A percentile compares a stretch with the other conserved stretches of the same genome.
These are phyloP conservation scores for Heterodera filipjevi DNA, from an alignment of 2,888 invertebrate species.

Conservation along the genomic window DNA sequence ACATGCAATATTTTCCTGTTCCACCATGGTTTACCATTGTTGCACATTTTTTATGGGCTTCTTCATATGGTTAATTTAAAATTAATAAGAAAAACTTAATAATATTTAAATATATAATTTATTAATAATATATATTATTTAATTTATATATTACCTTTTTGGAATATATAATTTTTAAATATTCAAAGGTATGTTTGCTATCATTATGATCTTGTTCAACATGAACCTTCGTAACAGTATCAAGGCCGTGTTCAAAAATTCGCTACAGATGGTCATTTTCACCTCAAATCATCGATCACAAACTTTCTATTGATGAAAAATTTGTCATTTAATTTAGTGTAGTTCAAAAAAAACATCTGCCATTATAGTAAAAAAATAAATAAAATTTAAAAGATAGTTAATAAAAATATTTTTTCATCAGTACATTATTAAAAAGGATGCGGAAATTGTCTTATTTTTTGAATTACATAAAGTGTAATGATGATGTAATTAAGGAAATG, in stretches of 20 bases:
- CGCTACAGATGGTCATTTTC: background rate
- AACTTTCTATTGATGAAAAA: no score
- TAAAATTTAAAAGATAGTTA: no score
- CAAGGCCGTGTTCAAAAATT: conserved; percentile 15
- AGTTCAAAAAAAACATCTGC: no score
- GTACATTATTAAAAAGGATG: no score
- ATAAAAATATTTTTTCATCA: no score
- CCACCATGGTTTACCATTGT: conserved; percentile 19
- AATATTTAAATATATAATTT: background rate
- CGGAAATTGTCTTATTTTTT: no score
- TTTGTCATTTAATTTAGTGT: no score
- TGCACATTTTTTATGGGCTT: conserved; percentile 21
- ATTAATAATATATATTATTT: no score
- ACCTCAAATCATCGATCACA: no score
- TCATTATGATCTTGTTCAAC: conserved; percentile 19
- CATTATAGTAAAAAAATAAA: no score
- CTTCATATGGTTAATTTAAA: conserved; percentile 4
- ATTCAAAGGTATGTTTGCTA: conserved; percentile 15
- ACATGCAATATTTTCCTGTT: conserved; percentile 26
- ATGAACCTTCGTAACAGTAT: conserved; percentile 17
- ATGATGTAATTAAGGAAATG: no score
- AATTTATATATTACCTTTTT: background rate
- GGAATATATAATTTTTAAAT: background rate
- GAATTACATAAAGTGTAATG: no score
- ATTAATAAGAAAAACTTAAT: background rate